phyloP scores from a whole-genome alignment of 2,797 vertebrate genomes.

The Eulemur rubriventer region DNA sequence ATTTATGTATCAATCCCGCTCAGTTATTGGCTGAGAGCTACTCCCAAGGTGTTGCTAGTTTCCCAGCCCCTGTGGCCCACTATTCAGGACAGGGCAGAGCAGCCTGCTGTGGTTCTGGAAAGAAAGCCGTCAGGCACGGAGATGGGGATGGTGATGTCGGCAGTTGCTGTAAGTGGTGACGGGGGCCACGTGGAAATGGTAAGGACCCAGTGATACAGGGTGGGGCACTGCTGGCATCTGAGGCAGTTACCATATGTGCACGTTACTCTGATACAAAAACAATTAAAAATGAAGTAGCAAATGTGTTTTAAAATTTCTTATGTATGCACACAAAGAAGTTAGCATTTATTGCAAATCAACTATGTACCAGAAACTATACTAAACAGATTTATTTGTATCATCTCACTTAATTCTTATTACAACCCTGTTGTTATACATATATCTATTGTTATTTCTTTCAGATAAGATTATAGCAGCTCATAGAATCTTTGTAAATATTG shows the following conservation, averaged over 20 bases:
- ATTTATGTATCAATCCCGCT: rapidly evolving
- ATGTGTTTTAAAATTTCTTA: not conserved
- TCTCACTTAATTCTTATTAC: not conserved
- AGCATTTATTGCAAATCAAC: not conserved
- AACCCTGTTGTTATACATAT: not conserved
- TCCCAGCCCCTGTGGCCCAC: not conserved
- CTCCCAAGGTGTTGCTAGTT: not conserved
- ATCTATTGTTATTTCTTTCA: not conserved
- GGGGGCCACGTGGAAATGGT: not conserved
- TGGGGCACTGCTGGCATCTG: no score
- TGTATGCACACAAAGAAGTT: not conserved
- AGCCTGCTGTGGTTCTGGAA: not conserved
- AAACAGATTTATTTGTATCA: not conserved
- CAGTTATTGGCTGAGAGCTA: not conserved
- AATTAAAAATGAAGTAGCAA: not conserved
- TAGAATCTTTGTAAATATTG: not conserved
- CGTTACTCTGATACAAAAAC: not conserved
- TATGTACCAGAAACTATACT: not conserved
- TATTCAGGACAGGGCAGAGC: not conserved
- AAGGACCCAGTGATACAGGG: rapidly evolving
- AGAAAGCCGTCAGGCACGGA: not conserved
- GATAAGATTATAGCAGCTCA: not conserved
- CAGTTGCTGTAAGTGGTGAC: not conserved
- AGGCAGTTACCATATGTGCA: not conserved
- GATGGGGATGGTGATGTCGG: no score